phyloP scores from a whole-genome alignment of 2,888 invertebrate species.

The Dexiosoma caninum region DNA sequence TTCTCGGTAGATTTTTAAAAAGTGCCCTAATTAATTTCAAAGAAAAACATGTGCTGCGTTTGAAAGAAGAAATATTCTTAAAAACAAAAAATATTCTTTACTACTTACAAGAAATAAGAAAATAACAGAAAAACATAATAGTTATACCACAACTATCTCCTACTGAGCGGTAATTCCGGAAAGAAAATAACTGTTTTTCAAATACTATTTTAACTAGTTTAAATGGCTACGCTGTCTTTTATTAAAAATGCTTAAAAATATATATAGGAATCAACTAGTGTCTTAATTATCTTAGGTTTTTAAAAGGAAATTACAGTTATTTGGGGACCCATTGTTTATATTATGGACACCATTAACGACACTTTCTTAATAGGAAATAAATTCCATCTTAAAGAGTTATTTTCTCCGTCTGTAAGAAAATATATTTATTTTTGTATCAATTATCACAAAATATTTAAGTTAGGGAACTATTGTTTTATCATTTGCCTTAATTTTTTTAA shows the following conservation, averaged over 20 bases:
- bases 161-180: neutral
- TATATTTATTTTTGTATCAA: too few relatives aligned
- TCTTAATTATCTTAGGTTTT: neutral
- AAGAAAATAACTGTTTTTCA: neutral
- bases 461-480: too few relatives aligned
- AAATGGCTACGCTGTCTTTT: neutral
- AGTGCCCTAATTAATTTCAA: too few relatives aligned
- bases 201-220: neutral
- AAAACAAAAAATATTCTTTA: too few relatives aligned
- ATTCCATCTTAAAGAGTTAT: too few relatives aligned
- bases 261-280: neutral
- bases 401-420: too few relatives aligned
- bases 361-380: neutral
- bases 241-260: neutral
- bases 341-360: neutral
- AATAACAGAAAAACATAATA: neutral
- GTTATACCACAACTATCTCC: neutral
- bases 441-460: too few relatives aligned
- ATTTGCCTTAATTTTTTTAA: too few relatives aligned
- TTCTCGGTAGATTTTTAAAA: too few relatives aligned
- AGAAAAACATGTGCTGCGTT: too few relatives aligned
- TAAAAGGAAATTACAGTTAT: neutral
- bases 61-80: too few relatives aligned
- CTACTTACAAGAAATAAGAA: neutral
- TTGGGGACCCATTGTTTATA: neutral